Base-by-base conservation (phyloP, 2,797 vertebrate genomes). In the Myripristis murdjan region DNA sequence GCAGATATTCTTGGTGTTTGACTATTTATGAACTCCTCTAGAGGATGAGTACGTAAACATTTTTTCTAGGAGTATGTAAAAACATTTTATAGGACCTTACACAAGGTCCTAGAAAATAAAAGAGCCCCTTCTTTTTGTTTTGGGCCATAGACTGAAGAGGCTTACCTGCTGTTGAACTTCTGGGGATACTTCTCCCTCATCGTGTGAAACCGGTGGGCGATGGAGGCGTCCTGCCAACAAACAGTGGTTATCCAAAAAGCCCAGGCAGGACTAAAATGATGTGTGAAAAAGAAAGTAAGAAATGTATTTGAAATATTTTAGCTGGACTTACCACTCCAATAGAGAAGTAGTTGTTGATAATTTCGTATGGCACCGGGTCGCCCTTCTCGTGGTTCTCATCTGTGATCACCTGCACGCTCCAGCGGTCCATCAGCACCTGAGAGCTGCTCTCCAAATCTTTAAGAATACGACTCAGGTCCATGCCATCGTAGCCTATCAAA, bases 281-380 rank as follows among this genome's bases (percentile, higher is more conserved):
- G 1, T 1, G 6, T 35, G 11, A 14, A 14, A 39, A 39, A 39
- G 26, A 5, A 12, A 39, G 12, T 14, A 39, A 37, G 9, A 37
- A 7, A 37, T 37, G 35, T 39, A 16, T 20, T 10, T 28, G 22
- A 66, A 2, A 1, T 14, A 1, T 55, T 75, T 41, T 35, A 5
- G 33, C 37, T 53, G 64, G 48, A 93, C 97, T 93, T 87, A 98
- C 97, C 92, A 99, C 97, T 70, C 97, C 97, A 1, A 98, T 96
- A 48, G 97, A 98, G 94, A 98, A 98, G 91, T 98, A 99, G 93
- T 99, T 99, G 91, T 98, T 99, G 93, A 99, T 96, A 88, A 99
- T 98, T 48, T 97, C 96, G 12, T 97, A 97, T 5, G 97, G 97
- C 44, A 98, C 96, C 0, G 96, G 97, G 82, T 99, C 97, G 1